phyloP scores from a whole-genome alignment of 2,888 invertebrate species.

The Apantesis nais region DNA sequence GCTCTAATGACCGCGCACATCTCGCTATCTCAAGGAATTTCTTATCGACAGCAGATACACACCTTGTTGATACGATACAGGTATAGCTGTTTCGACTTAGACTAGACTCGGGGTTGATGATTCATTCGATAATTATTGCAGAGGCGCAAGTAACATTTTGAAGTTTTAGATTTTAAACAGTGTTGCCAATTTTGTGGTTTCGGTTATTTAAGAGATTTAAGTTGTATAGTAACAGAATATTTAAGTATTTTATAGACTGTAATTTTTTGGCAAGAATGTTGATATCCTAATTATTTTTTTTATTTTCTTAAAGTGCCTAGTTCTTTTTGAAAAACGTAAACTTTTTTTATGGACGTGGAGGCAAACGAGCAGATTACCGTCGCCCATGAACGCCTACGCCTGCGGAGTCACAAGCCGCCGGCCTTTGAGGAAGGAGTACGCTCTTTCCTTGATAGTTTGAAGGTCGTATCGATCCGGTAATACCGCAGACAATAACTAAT shows the following conservation, averaged over 20 bases:
- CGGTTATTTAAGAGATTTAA: not conserved
- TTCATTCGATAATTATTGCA: not conserved
- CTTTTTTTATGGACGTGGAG: too few species aligned
- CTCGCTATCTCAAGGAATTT: constrained; percentile 55
- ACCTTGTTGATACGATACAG: constrained; percentile 6
- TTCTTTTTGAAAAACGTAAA: too few species aligned
- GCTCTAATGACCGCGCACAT: constrained; percentile 53
- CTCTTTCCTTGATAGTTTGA: too few species aligned
- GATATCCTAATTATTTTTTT: too few species aligned
- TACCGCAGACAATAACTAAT: too few species aligned
- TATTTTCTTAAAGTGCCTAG: too few species aligned
- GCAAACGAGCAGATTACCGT: too few species aligned
- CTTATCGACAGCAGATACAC: constrained; percentile 42
- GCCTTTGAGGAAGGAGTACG: too few species aligned
- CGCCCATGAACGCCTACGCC: too few species aligned
- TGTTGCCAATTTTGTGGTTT: not conserved
- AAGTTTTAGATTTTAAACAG: not conserved
- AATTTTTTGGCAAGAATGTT: too few species aligned
- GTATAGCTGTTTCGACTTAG: not conserved
- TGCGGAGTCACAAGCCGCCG: too few species aligned
- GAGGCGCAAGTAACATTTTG: not conserved
- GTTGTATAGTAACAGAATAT: not conserved
- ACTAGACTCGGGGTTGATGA: not conserved
- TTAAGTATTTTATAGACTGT: not conserved
- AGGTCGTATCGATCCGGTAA: too few species aligned